These are phyloP conservation scores for Bathynomus jamesi DNA, from an alignment of 1,140 invertebrate species.

Conservation along the genomic window DNA sequence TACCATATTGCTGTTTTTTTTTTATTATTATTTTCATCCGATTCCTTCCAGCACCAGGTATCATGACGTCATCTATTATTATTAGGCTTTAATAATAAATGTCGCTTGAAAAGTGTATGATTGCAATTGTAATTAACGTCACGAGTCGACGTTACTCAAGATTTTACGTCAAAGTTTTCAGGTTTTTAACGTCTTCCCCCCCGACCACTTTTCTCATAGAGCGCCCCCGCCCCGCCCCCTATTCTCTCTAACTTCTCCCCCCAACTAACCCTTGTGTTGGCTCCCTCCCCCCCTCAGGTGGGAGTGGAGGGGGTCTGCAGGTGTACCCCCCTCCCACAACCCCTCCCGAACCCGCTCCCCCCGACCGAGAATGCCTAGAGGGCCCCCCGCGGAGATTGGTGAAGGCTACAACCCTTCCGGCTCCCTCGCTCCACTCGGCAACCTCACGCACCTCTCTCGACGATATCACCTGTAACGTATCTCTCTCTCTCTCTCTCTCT, in stretches of 20 bases:
- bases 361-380: constrained; percentile 51
- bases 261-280: background rate
- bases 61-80: no score
- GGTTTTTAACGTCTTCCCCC: background rate
- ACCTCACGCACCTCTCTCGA: constrained; percentile 37
- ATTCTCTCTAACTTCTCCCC: background rate
- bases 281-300: constrained; percentile 13
- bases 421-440: constrained; percentile 52
- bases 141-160: no score
- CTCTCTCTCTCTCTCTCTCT: background rate
- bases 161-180: no score
- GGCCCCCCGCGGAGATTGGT: constrained; percentile 41
- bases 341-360: constrained; percentile 69
- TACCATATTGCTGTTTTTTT: no score
- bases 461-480: constrained; percentile 38
- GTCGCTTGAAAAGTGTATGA: no score
- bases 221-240: background rate
- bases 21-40: background rate
- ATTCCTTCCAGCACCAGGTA: no score
- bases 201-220: background rate
- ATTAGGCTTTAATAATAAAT: no score
- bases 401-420: constrained; percentile 46
- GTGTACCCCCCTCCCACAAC: constrained; percentile 71
- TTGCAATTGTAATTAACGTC: no score
- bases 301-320: constrained; percentile 56